Evolutionary conservation across 1,140 invertebrate species (phyloP), one percentile per base, ranked within the genome.

Genomic region (Caerostris darwini): DNA sequence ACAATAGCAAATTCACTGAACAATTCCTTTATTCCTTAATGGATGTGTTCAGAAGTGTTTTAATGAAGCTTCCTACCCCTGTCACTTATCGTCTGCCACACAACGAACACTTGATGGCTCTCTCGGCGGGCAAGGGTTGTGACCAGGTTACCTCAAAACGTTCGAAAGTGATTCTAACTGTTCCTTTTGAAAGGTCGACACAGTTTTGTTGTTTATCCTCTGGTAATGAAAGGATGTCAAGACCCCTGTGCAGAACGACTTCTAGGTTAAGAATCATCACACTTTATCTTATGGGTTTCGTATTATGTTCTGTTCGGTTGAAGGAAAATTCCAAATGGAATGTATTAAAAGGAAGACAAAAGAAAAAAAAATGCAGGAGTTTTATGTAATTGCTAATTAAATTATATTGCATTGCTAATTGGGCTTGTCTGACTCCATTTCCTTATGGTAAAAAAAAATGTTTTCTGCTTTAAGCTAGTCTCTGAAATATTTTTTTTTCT

Each of bases 131-230:
- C 71, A 14, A 77, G 7, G n/a, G n/a, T 50, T 64, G 34, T 87
- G 85, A 67, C 59, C 34, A 87, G 58, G 85, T 87, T 50, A 87
- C 85, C 85, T 61, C 7, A 59, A 87, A 87, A 87, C 58, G 85
- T 34, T 59, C 17, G 58, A 61, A 61, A 87, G 58, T 61, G 85
- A 87, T 59, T 59, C 57, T 3, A 12, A 56, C 5, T 7, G 54
- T 10, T n/a, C 10, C 17, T 53, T 34, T 14, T 14, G 82, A 83
- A 87, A 64, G 59, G 57, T 87, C 85, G 85, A 53, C 85, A 87
- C 58, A 64, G 6, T 61, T 87, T n/a, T 64, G 56, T 3, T 59
- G 57, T 19, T 54, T 87, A 53, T 61, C 56, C 85, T 53, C 57
- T 87, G 58, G 85, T 58, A 61, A 61, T 59, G 58, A 61, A 87